Evolutionary conservation across 2,888 invertebrate species (phyloP).

Genomic region (Agonum fuliginosum): DNA sequence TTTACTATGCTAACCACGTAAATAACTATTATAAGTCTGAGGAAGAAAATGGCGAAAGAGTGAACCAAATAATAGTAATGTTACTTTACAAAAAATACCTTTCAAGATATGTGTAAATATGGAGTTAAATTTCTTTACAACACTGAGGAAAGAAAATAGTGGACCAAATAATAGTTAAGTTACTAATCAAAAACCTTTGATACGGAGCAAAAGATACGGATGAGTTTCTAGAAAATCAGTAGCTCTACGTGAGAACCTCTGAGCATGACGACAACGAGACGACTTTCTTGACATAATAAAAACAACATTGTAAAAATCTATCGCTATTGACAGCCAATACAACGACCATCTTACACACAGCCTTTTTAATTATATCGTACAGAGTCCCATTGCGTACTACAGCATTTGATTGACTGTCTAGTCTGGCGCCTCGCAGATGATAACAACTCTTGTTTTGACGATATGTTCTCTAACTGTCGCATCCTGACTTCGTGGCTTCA

Average conservation of each 20-base stretch:
- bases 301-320: slow-evolving; percentile 48
- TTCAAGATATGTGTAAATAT: no score
- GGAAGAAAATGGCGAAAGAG: no score
- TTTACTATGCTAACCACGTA: no score
- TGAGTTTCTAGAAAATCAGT: no score
- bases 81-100: no score
- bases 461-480: slow-evolving; percentile 45
- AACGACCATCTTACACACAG: slow-evolving; percentile 38
- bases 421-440: slow-evolving; percentile 52
- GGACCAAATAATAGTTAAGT: no score
- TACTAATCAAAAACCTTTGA: no score
- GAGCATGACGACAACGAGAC: slow-evolving; percentile 40
- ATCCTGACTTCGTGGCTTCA: slow-evolving; percentile 44
- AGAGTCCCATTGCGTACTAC: slow-evolving; percentile 45
- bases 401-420: slow-evolving; percentile 44
- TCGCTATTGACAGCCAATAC: slow-evolving; percentile 44
- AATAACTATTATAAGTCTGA: no score
- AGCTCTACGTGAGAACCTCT: slow-evolving; percentile 42
- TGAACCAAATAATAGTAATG: no score
- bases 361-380: slow-evolving; percentile 36
- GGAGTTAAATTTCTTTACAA: no score
- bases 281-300: slow-evolving; percentile 45
- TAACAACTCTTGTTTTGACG: slow-evolving; percentile 56
- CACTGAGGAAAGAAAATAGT: no score
- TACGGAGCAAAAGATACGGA: no score